Base-by-base conservation (phyloP, 2,113 vertebrate genomes). In the Neolamprologus toae region DNA sequence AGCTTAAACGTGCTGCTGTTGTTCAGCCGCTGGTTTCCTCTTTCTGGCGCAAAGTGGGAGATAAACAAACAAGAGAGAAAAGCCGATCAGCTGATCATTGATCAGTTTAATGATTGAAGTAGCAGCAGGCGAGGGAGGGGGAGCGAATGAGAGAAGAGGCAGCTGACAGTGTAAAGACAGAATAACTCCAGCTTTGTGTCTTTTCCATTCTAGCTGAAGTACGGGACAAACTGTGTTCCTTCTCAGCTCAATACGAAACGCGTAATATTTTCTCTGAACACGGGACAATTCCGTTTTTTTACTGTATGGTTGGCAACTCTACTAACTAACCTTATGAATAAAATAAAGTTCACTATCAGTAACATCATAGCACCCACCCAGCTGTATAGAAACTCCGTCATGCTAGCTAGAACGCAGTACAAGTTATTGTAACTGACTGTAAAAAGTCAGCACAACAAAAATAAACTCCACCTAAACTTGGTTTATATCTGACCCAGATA, bases 1-100 rank as follows among this genome's bases (percentile, higher is more conserved):
- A 55, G 53, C n/a, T 55, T 54, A 54, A 55, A 55, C 11, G 2
- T 23, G 0, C 53, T 12, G 53, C 2, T 54, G 53, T 54, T 54
- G 5, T 53, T 53, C 6, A 53, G 2, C 5, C 1, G 5, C 19
- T 53, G 49, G 0, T n/a, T n/a, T 53, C 5, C 3, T n/a, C 19
- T n/a, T n/a, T 53, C 9, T 53, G 49, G 49, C 5, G 9, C 49
- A 51, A 54, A 23, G n/a, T 54, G 53, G 53, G 9, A 6, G 19
- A 53, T 53, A 53, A 53, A 53, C 1, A 11, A 11, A 53, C n/a
- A 21, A 11, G n/a, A 53, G n/a, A 53, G 51, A 53, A 53, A 53
- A 53, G 9, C 51, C 1, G 9, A 53, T 53, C 9, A 53, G 51
- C 1, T 53, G 51, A 54, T 54, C 51, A 54, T 21, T 54, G 51